Conservation (phyloP, 2,888 invertebrate species). For the Leucoma salicis region DNA sequence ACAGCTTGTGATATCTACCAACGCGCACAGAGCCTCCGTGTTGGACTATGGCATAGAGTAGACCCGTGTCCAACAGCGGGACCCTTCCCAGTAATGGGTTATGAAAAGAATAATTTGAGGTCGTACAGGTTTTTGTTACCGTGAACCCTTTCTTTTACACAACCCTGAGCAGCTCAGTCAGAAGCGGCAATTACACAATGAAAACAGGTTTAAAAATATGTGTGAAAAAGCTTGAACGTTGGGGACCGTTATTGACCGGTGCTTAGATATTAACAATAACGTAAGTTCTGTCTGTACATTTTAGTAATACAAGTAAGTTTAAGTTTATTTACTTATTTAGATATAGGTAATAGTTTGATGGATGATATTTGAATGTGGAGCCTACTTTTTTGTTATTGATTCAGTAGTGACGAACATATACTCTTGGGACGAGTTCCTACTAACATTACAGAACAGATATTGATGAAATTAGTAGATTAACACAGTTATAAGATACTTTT, state of each 20-base stretch:
- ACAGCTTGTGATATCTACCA: too few relatives aligned
- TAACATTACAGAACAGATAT: too few relatives aligned
- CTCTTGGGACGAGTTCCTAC: too few relatives aligned
- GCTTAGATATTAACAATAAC: constrained; percentile 16
- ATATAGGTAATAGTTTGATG: too few relatives aligned
- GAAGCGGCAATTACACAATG: constrained; percentile 47
- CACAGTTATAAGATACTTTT: too few relatives aligned
- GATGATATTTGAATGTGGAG: too few relatives aligned
- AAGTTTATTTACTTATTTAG: background rate
- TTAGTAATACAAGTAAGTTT: background rate
- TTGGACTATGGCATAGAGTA: too few relatives aligned
- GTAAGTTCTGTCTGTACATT: constrained; percentile 5
- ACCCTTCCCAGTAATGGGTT: background rate
- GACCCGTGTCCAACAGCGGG: too few relatives aligned
- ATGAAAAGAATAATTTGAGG: background rate
- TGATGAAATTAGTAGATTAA: too few relatives aligned
- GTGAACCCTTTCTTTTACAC: constrained; percentile 32
- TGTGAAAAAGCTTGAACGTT: constrained; percentile 46
- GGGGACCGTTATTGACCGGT: constrained; percentile 37
- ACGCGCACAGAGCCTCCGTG: too few relatives aligned
- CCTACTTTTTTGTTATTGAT: too few relatives aligned
- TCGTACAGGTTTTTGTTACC: constrained; percentile 26
- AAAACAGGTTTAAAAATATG: constrained; percentile 54
- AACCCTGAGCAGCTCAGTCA: constrained; percentile 47
- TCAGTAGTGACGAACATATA: too few relatives aligned